Conservation (phyloP, 2,888 invertebrate genomes). For the Mystacides longicornis region DNA sequence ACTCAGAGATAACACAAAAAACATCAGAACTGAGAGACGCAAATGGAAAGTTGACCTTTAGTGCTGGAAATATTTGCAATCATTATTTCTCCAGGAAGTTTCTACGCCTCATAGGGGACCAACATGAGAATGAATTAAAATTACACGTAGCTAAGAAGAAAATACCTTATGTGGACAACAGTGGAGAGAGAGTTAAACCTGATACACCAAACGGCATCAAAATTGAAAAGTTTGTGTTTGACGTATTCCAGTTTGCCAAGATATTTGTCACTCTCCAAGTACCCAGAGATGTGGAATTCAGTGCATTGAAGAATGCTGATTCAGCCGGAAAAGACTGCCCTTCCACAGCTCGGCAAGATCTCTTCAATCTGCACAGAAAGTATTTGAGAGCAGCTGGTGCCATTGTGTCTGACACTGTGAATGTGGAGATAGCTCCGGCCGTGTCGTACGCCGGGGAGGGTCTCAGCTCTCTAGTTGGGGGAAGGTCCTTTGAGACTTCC, state of each 20-base stretch:
- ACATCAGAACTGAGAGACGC: slow-evolving; percentile 73
- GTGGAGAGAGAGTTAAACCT: slow-evolving; percentile 67
- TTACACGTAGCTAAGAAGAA: slow-evolving; percentile 97
- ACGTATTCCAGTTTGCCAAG: slow-evolving; percentile 90
- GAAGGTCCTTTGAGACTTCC: slow-evolving; percentile 56
- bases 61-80: slow-evolving; percentile 96
- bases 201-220: slow-evolving; percentile 90
- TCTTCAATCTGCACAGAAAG: slow-evolving; percentile 68
- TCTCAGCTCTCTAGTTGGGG: slow-evolving; percentile 56
- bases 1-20: slow-evolving; percentile 87
- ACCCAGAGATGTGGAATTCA: slow-evolving; percentile 87
- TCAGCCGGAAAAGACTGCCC: slow-evolving; percentile 85
- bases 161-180: slow-evolving; percentile 74
- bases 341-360: slow-evolving; percentile 71
- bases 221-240: slow-evolving; percentile 98
- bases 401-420: slow-evolving; percentile 53
- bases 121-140: slow-evolving; percentile 68
- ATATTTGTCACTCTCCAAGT: slow-evolving; percentile 92
- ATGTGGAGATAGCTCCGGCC: slow-evolving; percentile 86
- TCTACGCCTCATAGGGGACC: slow-evolving; percentile 61
- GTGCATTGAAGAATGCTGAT: slow-evolving; percentile 93
- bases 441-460: slow-evolving; percentile 89
- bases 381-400: slow-evolving; percentile 81
- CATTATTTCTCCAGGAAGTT: slow-evolving; percentile 92
- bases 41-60: slow-evolving; percentile 74